Evolutionary conservation across 2,888 invertebrate genomes (phyloP), one percentile per base, ranked within the genome.

Genomic region (Chalcosyrphus nemorum): DNA sequence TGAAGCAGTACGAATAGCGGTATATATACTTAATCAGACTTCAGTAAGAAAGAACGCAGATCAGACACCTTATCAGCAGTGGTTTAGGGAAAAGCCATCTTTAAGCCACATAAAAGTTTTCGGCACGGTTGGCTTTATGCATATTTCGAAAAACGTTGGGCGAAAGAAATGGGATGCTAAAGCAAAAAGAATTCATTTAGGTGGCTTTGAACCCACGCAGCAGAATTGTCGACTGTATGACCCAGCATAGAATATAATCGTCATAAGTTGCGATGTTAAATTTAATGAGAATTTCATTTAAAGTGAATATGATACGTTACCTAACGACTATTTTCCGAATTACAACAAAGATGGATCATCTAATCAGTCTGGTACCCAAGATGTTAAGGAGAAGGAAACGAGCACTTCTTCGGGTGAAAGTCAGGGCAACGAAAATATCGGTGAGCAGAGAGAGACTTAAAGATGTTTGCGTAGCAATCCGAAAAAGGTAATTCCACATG

Each of bases 401-500:
- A 29, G 29, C 7, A 7, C 29, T 2, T 5, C 29, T 29, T 29
- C 29, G 29, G 6, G 7, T 1, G 29, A 6, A 7, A 32, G 32
- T 32, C 32, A 32, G 9, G 11, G 7, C 32, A 32, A 32, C 11
- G 32, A 9, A 32, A 32, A 32, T 6, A 32, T 6, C 6, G 7
- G 9, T 1, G 6, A 2, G 7, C 1, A 6, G 19, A 86, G 66
- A 24, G 43, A 27, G 27, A 27, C 5, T 27, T 4, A 5, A 27
- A 27, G 5, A 5, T 5, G 27, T 27, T 27, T 27, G 5, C 27
- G 27, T 27, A n/a, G n/a, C n/a, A n/a, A n/a, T n/a, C 27, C 29
- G 43, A 9, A 74, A 86, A 17, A 43, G 15, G 43, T 43, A 6
- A 9, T 17, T 43, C 15, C 43, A 43, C 17, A 43, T 11, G 3